These are phyloP conservation scores for Paratrypauchen microcephalus DNA, from an alignment of 2,797 vertebrate species.

Conservation along the genomic window DNA sequence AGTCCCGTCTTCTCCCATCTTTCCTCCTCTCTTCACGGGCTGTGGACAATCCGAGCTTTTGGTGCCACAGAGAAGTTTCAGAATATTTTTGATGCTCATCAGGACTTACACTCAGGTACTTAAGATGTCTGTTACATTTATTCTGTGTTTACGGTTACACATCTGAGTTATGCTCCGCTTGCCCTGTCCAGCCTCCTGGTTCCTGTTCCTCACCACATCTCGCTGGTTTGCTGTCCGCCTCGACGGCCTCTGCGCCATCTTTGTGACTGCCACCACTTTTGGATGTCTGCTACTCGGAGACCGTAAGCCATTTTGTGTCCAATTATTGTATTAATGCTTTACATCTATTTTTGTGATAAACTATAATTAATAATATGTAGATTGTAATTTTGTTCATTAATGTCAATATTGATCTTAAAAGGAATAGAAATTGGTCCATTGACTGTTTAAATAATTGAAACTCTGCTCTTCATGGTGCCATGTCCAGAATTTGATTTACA, in stretches of 20 bases:
- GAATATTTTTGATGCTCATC: slow-evolving; percentile 86
- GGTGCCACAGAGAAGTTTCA: slow-evolving; percentile 87
- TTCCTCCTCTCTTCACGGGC: slow-evolving; percentile 91
- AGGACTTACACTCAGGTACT: slow-evolving; percentile 92
- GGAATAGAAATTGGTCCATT: not conserved
- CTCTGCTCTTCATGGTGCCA: too few relatives aligned
- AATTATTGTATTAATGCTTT: not conserved
- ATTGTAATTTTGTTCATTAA: not conserved
- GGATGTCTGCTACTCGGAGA: slow-evolving; percentile 85
- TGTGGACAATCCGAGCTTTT: slow-evolving; percentile 92
- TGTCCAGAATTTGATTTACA: too few relatives aligned
- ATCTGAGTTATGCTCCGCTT: not conserved
- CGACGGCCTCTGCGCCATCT: slow-evolving; percentile 89
- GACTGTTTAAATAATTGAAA: too few relatives aligned
- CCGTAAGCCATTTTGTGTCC: slow-evolving; percentile 65
- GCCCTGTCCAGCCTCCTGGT: slow-evolving; percentile 85
- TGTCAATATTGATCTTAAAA: not conserved
- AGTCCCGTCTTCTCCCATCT: slow-evolving; percentile 94
- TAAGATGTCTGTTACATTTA: not conserved
- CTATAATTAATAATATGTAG: not conserved
- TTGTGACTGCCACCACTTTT: slow-evolving; percentile 85
- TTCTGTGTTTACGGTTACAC: not conserved
- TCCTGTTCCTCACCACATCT: slow-evolving; percentile 91
- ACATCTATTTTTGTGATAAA: not conserved
- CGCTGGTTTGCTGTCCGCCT: slow-evolving; percentile 94